Conservation (phyloP, 2,888 invertebrate species). For the Leucania comma region DNA sequence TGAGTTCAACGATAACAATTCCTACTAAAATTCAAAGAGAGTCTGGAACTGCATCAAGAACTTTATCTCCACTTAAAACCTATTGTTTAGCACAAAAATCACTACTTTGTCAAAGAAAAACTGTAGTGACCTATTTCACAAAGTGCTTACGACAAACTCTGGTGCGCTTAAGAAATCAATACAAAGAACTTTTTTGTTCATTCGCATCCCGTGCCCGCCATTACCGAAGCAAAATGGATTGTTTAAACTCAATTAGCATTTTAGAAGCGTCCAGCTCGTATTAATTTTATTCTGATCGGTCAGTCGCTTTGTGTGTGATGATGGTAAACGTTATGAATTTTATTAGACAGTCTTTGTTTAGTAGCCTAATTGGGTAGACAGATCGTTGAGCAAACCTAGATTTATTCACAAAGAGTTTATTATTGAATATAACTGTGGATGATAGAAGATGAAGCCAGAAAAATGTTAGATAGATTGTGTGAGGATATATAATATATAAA, state of each 20-base stretch:
- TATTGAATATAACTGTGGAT: neutral
- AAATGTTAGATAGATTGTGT: too few species aligned
- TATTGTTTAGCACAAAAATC: slow-evolving; percentile 53
- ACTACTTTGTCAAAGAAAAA: slow-evolving; percentile 55
- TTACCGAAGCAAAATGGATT: slow-evolving; percentile 63
- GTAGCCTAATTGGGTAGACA: neutral
- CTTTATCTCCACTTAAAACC: slow-evolving; percentile 39
- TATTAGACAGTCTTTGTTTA: slow-evolving; percentile 15
- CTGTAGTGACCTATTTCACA: slow-evolving; percentile 59
- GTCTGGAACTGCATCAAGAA: slow-evolving; percentile 21
- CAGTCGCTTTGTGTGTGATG: slow-evolving; percentile 40
- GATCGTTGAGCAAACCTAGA: neutral
- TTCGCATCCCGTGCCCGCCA: slow-evolving; percentile 63
- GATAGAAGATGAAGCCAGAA: neutral
- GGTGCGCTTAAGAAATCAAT: slow-evolving; percentile 62
- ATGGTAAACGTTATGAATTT: slow-evolving; percentile 38
- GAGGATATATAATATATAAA: too few species aligned
- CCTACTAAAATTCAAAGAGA: slow-evolving; percentile 15
- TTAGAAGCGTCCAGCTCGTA: slow-evolving; percentile 55
- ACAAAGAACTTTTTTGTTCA: slow-evolving; percentile 63
- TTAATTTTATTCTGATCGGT: slow-evolving; percentile 53
- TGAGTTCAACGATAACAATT: slow-evolving; percentile 1
- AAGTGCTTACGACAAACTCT: slow-evolving; percentile 53
- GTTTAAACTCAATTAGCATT: slow-evolving; percentile 63
- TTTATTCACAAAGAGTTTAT: neutral